These are phyloP conservation scores for Melangyna quadrimaculata DNA, from an alignment of 2,888 invertebrate genomes.

Conservation along the genomic window DNA sequence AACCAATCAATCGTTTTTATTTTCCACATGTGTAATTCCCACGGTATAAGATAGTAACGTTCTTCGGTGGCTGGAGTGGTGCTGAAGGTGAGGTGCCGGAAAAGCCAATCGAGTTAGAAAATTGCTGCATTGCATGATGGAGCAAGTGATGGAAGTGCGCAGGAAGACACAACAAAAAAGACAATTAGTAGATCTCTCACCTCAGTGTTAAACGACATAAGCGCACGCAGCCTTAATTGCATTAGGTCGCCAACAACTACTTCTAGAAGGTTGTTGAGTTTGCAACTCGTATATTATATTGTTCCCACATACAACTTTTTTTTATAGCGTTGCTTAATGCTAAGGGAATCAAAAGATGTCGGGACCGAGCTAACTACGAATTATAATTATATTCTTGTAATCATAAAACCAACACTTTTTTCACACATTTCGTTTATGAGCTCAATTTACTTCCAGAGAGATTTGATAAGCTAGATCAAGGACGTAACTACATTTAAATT, in stretches of 20 bases:
- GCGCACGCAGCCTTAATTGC: conserved; percentile 70
- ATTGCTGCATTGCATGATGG: conserved; percentile 26
- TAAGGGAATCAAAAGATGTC: conserved; percentile 5
- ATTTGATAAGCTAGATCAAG: neutral
- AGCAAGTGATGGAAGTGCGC: conserved; percentile 48
- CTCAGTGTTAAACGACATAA: conserved; percentile 48
- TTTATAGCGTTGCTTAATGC: neutral
- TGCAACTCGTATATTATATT: neutral
- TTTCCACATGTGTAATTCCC: conserved; percentile 49
- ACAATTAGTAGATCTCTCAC: conserved; percentile 66
- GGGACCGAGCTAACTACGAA: conserved; percentile 12
- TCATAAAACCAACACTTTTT: conserved; percentile 33
- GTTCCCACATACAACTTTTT: conserved; percentile 31
- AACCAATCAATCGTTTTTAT: conserved; percentile 69
- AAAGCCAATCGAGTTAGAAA: conserved; percentile 39
- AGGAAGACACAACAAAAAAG: conserved; percentile 19
- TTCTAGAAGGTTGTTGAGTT: conserved; percentile 23
- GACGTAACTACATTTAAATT: neutral
- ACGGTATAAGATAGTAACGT: conserved; percentile 14
- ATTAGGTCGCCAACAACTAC: conserved; percentile 37
- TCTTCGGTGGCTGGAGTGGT: neutral
- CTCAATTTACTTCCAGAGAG: neutral
- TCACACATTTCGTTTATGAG: neutral
- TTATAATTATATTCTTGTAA: conserved; percentile 46
- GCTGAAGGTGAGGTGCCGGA: conserved; percentile 22